phyloP scores from a whole-genome alignment of 2,888 invertebrate species.

The Hirtodrosophila alboralis region DNA sequence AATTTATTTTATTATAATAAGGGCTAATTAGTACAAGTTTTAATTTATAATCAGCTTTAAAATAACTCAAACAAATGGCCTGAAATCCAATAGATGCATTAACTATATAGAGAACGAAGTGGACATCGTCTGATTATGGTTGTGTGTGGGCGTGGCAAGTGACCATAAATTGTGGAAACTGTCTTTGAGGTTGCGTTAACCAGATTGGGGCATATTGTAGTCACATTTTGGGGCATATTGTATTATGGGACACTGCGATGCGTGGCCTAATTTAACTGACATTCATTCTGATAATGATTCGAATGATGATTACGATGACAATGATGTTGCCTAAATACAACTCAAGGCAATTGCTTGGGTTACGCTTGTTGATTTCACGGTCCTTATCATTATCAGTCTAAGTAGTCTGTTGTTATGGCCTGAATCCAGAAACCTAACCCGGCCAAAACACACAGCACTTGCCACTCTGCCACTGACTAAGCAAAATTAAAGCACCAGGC shows the following conservation, averaged over 20 bases:
- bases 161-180: slow-evolving; percentile 5
- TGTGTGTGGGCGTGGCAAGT: slow-evolving; percentile 7
- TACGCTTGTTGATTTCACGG: slow-evolving; percentile 16
- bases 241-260: slow-evolving; percentile 6
- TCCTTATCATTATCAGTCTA: slow-evolving; percentile 20
- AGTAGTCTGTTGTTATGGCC: slow-evolving; percentile 2
- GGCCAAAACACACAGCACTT: neutral
- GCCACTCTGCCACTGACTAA: slow-evolving; percentile 42
- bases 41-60: too few species aligned
- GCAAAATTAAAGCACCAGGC: slow-evolving; percentile 37
- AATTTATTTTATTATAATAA: too few species aligned
- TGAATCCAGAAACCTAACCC: slow-evolving; percentile 5
- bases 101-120: neutral
- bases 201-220: neutral
- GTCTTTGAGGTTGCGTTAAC: neutral
- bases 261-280: neutral
- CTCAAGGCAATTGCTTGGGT: slow-evolving; percentile 5
- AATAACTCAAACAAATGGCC: too few species aligned
- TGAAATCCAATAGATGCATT: neutral
- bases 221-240: slow-evolving; percentile 1
- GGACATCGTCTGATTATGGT: neutral
- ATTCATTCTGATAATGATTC: slow-evolving; percentile 4
- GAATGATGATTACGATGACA: slow-evolving; percentile 1
- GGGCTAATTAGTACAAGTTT: too few species aligned
- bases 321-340: slow-evolving; percentile 7